Evolutionary conservation across 2,113 vertebrate genomes (phyloP), one percentile per base, ranked within the genome.

Genomic region (Arothron firmamentum): DNA sequence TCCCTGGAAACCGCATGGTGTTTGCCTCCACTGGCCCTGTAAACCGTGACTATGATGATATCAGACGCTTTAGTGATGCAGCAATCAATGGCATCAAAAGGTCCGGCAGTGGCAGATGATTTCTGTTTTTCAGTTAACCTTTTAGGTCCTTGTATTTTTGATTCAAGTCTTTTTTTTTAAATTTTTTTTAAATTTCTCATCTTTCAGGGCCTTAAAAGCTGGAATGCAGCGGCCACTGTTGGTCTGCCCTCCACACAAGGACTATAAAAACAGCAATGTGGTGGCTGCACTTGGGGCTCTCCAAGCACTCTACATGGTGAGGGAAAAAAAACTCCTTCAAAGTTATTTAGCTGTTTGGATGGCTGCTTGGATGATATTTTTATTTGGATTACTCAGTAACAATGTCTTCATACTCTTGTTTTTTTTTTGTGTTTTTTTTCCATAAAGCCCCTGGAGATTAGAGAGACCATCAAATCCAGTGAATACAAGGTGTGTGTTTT

Each of bases 301-400:
- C 59, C 92, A 93, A 14, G 87, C 78, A 51, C 90, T 92, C 56
- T 93, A 93, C 74, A 86, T 87, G 88, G 92, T 93, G 52, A 88
- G 85, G 52, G 12, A 38, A 38, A 38, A 10, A 10, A 38, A 38
- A 38, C 5, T 7, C 5, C 25, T 28, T 31, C 28, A 12, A 38
- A 38, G 34, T 38, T 38, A 38, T 38, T 38, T 10, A 38, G 9
- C 34, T 34, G 16, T 10, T 17, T 34, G n/a, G 45, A 47, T 6
- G 3, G 34, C 34, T 34, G 16, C 7, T 17, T 34, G n/a, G 45
- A 47, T 6, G 3, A 2, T 47, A 47, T 47, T 47, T 2, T 7
- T 2, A 47, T 47, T 47, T 17, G 15, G n/a, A 47, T 16, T 7
- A 15, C 43, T 14, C 58, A 19, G 18, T 18, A 46, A 65, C 45